Percentiles rank a stretch among this genome's conserved stretches.
Conservation (phyloP, 2,888 invertebrate species). For the Pheosia gnoma region DNA sequence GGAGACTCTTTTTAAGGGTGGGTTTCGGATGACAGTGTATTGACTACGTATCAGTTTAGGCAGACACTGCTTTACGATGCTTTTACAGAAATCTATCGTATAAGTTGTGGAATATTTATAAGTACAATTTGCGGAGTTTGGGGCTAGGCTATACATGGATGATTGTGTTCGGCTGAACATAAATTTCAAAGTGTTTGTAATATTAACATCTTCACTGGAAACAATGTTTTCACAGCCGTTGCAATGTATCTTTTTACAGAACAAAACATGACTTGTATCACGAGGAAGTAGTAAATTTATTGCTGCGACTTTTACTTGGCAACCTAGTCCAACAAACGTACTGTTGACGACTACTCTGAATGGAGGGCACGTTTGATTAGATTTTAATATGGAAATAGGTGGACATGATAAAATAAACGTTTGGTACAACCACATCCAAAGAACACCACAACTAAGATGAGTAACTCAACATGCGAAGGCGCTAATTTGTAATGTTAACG, state of each 20-base stretch:
- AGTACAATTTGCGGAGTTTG: background rate
- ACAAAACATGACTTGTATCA: background rate
- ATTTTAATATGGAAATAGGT: background rate
- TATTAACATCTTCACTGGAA: background rate
- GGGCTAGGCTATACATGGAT: background rate
- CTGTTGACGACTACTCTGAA: background rate
- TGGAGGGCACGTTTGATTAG: constrained; percentile 1
- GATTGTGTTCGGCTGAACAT: background rate
- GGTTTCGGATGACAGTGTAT: constrained; percentile 2
- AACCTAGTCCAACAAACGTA: constrained; percentile 1
- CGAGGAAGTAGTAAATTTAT: background rate
- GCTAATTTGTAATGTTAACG: background rate
- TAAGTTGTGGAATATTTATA: too few relatives aligned
- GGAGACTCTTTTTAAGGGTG: background rate
- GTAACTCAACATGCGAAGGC: background rate
- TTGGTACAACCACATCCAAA: background rate
- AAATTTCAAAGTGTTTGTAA: background rate
- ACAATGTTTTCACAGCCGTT: background rate
- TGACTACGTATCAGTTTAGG: background rate
- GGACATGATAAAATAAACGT: background rate
- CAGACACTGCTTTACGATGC: background rate
- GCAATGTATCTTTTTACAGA: background rate
- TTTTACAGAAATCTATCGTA: background rate
- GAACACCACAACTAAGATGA: background rate
- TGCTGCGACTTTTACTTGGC: background rate